Base-by-base conservation (phyloP, 2,797 vertebrate genomes). In the Hozukius guyotensis region DNA sequence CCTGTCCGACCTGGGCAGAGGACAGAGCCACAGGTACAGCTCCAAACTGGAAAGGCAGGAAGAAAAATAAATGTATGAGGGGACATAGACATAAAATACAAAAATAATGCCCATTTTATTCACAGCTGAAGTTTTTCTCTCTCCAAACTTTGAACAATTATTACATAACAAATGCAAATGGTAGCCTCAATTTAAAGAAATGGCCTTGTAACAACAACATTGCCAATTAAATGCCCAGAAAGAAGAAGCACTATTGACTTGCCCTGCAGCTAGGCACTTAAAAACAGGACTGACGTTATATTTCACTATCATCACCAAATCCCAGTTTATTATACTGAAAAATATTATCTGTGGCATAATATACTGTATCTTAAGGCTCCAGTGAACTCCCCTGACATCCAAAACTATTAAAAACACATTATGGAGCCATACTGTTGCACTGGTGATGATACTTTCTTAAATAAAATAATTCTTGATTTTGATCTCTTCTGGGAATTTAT, bases 41-140 rank as follows among this genome's bases (percentile, higher is more conserved):
- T 81, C 91, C 91, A 81, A 84, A 89, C 93, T 95, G 56, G 56
- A 72, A 1, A 27, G 29, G 24, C 6, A 61, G 34, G 16, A 5
- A 65, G 8, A 75, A 55, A 3, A 36, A 56, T n/a, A 34, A 52
- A 57, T n/a, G 13, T 4, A 61, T 65, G 4, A 11, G 18, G 6
- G 12, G 2, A 65, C 12, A 60, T 11, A 49, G n/a, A 53, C 4
- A 60, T 14, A 31, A 46, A 34, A 31, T 16, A 59, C 31, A 59
- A 20, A 67, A 29, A 60, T 6, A 31, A 22, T 12, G 7, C 0
- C 46, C 1, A 57, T 46, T 34, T 42, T 32, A 22, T 4, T 1
- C 2, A 42, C 24, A 38, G 11, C 2, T 55, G 18, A 52, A 36
- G 18, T 29, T 25, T 22, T 13, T n/a, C 3, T 63, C 10, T 38